Base-by-base conservation (phyloP, 1,140 invertebrate species). In the Maconellicoccus hirsutus region DNA sequence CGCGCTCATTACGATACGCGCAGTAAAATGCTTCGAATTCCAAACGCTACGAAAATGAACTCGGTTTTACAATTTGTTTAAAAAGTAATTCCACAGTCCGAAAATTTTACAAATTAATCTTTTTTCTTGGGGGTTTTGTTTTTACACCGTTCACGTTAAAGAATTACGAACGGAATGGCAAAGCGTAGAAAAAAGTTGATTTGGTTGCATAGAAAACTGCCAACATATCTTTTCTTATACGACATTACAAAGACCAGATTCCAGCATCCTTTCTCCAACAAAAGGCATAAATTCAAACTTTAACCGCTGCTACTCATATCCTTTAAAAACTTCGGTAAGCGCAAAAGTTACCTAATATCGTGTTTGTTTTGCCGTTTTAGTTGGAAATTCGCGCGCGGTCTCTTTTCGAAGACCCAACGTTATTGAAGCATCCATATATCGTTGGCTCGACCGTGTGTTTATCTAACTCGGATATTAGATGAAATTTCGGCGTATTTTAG, bases 261-360 rank as follows among this genome's bases (percentile, higher is more conserved):
- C 42, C n/a, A 52, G 42, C n/a, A 52, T 52, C 42, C n/a, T n/a
- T n/a, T 52, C 3, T 33, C 29, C 3, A 52, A 52, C 42, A 52
- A 52, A 52, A 52, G 42, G 42, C 42, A 52, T 52, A 52, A 52
- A 52, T 52, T 52, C n/a, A 52, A 52, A 52, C 12, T 52, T 52
- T 16, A 52, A 52, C 42, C 42, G 10, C 42, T 19, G 16, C n/a
- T 52, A 52, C 42, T 52, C 42, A 52, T 52, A 52, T 52, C 42
- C 42, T 52, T 52, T 52, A 52, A 52, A 52, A 52, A 52, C 12
- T 52, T 52, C 16, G 42, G 16, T 19, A 19, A 52, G 42, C 42
- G 42, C 16, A 52, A 52, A 52, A 52, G 12, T 52, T 52, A 52
- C 42, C 42, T 52, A 52, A 52, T 52, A 52, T 52, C 42, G 42